Evolutionary conservation across 2,888 invertebrate genomes (phyloP).

Genomic region (Caenorhabditis plicata): DNA sequence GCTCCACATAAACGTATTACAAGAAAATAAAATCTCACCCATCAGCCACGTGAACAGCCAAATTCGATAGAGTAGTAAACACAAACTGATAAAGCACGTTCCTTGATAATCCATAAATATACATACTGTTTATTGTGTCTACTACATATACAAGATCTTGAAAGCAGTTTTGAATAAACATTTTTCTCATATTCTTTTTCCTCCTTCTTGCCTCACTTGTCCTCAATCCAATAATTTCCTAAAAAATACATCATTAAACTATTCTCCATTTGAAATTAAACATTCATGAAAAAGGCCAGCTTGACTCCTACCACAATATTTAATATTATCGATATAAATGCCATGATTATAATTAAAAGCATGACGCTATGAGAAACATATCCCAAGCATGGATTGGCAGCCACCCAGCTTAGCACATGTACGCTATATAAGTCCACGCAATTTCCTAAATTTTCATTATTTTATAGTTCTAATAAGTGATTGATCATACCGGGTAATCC

Average conservation of each 20-base stretch:
- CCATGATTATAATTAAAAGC: constrained; percentile 19
- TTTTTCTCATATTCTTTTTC: constrained; percentile 6
- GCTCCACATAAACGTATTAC: not conserved
- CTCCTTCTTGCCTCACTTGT: constrained; percentile 12
- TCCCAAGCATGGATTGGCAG: constrained; percentile 24
- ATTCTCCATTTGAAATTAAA: too few species aligned
- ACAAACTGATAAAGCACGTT: constrained; percentile 22
- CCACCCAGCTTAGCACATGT: constrained; percentile 29
- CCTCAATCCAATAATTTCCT: too few species aligned
- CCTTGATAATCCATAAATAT: constrained; percentile 13
- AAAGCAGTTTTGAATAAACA: constrained; percentile 28
- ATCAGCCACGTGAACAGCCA: constrained; percentile 24
- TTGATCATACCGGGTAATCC: constrained; percentile 19
- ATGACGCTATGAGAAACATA: constrained; percentile 15
- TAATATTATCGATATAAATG: constrained; percentile 18
- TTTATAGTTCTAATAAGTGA: not conserved
- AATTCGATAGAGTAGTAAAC: constrained; percentile 29
- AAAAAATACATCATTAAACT: too few species aligned
- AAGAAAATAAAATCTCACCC: constrained; percentile 13
- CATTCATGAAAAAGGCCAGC: constrained; percentile 12
- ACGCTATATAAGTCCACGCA: constrained; percentile 23
- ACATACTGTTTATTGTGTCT: constrained; percentile 32
- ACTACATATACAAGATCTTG: constrained; percentile 29
- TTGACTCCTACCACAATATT: constrained; percentile 21
- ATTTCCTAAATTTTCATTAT: constrained; percentile 5